Evolutionary conservation across 2,113 vertebrate species (phyloP).

Genomic region (Elaphurus davidianus): DNA sequence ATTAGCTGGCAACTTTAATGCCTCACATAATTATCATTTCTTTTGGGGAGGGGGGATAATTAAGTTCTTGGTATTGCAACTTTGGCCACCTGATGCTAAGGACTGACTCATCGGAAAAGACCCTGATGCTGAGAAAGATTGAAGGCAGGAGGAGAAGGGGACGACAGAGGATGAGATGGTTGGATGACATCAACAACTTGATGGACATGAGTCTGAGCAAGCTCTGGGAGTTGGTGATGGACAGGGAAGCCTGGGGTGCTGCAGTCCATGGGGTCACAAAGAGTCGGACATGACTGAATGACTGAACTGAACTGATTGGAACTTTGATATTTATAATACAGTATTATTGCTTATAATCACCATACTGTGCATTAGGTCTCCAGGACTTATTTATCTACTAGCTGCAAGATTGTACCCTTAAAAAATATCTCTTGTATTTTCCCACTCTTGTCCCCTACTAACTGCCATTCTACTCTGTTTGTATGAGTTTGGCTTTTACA

Average conservation of each 20-base stretch:
- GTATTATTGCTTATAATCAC: not conserved
- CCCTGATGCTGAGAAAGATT: not conserved
- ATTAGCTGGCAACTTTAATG: not conserved
- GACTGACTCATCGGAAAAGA: not conserved
- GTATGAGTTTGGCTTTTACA: not conserved
- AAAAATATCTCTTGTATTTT: not conserved
- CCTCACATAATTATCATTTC: not conserved
- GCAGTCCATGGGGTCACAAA: not conserved
- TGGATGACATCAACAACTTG: not conserved
- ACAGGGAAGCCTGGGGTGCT: not conserved
- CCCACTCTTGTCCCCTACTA: not conserved
- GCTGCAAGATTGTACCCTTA: not conserved
- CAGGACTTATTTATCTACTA: not conserved
- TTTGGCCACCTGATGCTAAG: not conserved
- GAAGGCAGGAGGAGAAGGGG: not conserved
- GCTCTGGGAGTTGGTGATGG: not conserved
- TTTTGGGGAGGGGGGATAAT: not conserved
- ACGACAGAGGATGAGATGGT: not conserved
- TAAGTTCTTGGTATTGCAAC: not conserved
- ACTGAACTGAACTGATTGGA: not conserved
- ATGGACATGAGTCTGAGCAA: not conserved
- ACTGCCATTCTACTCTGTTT: not conserved
- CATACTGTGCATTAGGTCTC: not conserved
- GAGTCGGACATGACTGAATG: accelerated
- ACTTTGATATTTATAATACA: accelerated